Evolutionary conservation across 2,113 vertebrate genomes (phyloP).

Genomic region (Butorides virescens): DNA sequence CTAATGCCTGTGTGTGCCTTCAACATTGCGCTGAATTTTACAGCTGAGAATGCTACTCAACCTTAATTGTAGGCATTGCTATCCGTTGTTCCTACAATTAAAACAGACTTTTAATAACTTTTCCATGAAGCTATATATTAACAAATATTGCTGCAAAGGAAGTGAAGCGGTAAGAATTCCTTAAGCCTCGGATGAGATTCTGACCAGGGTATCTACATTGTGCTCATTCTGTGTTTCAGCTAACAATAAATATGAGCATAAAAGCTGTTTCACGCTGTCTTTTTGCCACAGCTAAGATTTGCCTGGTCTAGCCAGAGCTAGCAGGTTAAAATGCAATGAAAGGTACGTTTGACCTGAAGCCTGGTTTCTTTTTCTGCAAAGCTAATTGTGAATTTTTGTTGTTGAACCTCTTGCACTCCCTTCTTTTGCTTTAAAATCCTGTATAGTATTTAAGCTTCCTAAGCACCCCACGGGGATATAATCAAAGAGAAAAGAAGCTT

Average conservation of each 20-base stretch:
- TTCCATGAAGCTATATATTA: neutral
- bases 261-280: neutral
- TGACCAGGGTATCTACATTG: neutral
- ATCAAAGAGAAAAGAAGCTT: conserved; percentile 58
- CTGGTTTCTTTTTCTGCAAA: neutral
- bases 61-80: neutral
- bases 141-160: conserved; percentile 24
- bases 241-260: neutral
- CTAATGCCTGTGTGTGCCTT: neutral
- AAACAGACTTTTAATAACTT: neutral
- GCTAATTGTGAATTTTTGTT: neutral
- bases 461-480: conserved; percentile 25
- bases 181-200: neutral
- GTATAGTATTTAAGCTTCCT: conserved; percentile 10
- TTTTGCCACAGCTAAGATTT: neutral
- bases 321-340: neutral
- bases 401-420: neutral
- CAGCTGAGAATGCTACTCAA: accelerated
- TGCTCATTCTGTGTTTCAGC: neutral
- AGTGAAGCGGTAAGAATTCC: conserved; percentile 13
- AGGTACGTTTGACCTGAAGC: neutral
- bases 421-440: conserved; percentile 38
- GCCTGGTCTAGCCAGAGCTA: neutral
- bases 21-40: neutral
- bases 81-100: neutral